Base-by-base conservation (phyloP, 2,797 vertebrate genomes). In the Sphenodon punctatus region DNA sequence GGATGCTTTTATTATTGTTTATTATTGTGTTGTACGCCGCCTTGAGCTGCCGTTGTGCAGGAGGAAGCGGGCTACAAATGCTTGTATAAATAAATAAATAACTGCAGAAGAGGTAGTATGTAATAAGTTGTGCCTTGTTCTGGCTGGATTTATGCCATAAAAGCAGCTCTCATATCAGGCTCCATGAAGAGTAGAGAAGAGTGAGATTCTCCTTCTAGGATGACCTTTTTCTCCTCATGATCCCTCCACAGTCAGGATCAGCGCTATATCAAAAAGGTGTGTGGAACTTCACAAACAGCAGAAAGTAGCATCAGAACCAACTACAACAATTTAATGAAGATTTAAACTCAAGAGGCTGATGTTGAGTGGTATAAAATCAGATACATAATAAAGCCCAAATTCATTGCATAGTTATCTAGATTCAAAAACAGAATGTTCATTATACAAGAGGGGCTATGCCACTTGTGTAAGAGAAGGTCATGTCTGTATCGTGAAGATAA, bases 391-490 rank as follows among this genome's bases (percentile, higher is more conserved):
- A 46, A 32, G 42, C 11, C n/a, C n/a, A n/a, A n/a, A n/a, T n/a
- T n/a, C n/a, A n/a, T n/a, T n/a, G n/a, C n/a, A n/a, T n/a, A n/a
- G 74, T 83, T 5, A 19, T 64, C 56, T 64, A 64, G 77, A 55
- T 82, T 88, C 80, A 89, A 70, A 66, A 38, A 73, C 20, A 39
- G 7, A 61, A 75, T 64, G 70, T n/a, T 86, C 72, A 25, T 83
- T 86, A 89, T 53, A 63, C 55, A 75, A 8, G 6, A 73, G 61
- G 70, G 86, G 27, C 20, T 90, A 82, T 72, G 69, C 17, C 75
- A 72, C 82, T 91, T 88, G 46, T 5, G 72, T 87, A 80, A 0
- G 0, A 75, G 69, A 83, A 85, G 75, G 82, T 88, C 71, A 61
- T 1, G 25, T 45, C 68, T 41, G 61, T 41, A 55, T 9, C 19